These are phyloP conservation scores for Lacerta bilineata DNA, from an alignment of 2,797 vertebrate genomes.

Conservation along the genomic window DNA sequence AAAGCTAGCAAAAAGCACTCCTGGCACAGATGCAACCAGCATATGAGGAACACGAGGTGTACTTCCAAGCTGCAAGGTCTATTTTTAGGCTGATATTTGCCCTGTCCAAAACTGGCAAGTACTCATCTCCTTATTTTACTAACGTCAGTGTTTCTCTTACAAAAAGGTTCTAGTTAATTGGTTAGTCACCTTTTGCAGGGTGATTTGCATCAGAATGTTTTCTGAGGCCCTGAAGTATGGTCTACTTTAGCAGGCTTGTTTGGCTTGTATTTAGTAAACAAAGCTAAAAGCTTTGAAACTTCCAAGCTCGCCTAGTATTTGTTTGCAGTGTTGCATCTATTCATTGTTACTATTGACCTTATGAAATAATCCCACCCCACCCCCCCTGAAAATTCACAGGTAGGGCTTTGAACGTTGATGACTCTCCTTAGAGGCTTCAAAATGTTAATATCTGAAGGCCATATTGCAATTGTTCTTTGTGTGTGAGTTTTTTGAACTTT, in stretches of 20 bases:
- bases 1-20: background rate
- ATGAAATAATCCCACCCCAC: no score
- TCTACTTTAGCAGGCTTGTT: no score
- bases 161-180: background rate
- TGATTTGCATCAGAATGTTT: no score
- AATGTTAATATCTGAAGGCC: background rate
- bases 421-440: background rate
- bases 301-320: no score
- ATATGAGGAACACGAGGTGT: background rate
- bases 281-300: no score
- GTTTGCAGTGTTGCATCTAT: no score
- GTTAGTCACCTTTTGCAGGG: background rate
- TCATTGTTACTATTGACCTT: no score
- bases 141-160: background rate
- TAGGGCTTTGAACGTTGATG: background rate
- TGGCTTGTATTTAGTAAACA: no score
- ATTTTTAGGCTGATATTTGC: background rate
- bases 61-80: background rate
- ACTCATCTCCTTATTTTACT: background rate
- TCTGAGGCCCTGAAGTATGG: no score
- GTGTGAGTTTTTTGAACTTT: constrained; percentile 25
- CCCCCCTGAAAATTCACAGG: no score
- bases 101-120: background rate
- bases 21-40: background rate
- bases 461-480: background rate